Evolutionary conservation across 2,888 invertebrate genomes (phyloP), one percentile per base, ranked within the genome.

Genomic region (Neoascia interrupta): DNA sequence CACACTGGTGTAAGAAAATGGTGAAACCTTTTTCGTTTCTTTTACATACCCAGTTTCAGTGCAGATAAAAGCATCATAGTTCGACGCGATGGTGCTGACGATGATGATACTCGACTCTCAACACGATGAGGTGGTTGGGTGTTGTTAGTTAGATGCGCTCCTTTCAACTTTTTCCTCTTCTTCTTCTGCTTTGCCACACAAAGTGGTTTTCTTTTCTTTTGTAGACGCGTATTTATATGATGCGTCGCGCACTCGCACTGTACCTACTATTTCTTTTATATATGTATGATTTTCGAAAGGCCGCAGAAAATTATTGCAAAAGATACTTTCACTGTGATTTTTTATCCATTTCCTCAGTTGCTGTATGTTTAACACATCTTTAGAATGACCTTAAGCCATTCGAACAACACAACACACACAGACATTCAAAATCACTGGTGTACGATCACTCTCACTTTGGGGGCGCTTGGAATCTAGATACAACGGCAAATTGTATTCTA

Each of bases 31-130:
- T 23, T 0, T 23, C 11, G 8, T 5, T 43, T 23, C 54, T 23
- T 43, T 66, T 76, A 84, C 86, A 83, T 88, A 88, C 88, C 88
- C 87, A 87, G 85, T 86, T 88, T 88, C 80, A 88, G 83, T 76
- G 88, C 87, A 82, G 88, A 88, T 84, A 88, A 83, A 75, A 88
- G 87, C 88, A 88, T 88, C 88, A 88, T 88, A 83, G 81, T 85
- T 84, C 69, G 69, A 73, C 74, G 76, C 68, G 49, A 56, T 68
- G 60, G 58, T 54, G 56, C 60, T 37, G 64, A 45, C 43, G 64
- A 63, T 54, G 56, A 69, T 37, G 64, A 37, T 54, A 41, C 45
- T 66, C 51, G 39, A 8, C 56, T 10, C 41, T 54, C n/a, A 31
- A 31, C 31, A 47, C 49, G 51, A 43, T 51, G 43, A 45, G 43